Evolutionary conservation across 2,797 vertebrate species (phyloP), one percentile per base, ranked within the genome.

Genomic region (Scolopax rusticola): DNA sequence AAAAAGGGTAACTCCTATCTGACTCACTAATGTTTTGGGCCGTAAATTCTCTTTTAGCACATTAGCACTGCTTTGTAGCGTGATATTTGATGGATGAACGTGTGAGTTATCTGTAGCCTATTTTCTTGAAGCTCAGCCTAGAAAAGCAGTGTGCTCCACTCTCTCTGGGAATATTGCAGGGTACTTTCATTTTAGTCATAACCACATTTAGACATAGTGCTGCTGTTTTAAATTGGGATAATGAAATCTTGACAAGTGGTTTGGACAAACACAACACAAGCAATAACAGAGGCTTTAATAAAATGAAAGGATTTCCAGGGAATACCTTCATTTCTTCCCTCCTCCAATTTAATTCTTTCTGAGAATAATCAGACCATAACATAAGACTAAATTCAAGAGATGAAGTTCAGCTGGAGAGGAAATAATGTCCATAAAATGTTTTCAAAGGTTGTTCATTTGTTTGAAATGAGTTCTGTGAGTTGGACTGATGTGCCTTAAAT

Each of bases 301-400:
- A 96, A 94, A 95, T 82, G 80, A 95, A 91, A 90, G 79, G 81
- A 95, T 96, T 97, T 97, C 95, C 87, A 95, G 92, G 96, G 96
- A 96, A 90, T 97, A 92, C 88, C 95, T 97, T 95, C 78, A 92
- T 92, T 81, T 91, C 93, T 96, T 94, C 84, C 78, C 96, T 93
- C 86, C 60, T 95, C 71, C 67, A 91, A 84, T 96, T 96, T 95
- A 96, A 97, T 97, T 94, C 91, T 95, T 92, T 97, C 65, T 91
- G 93, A 93, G 77, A 95, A 93, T 96, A 97, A 97, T 97, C 94
- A 96, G 79, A 97, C 95, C 97, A 95, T 97, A 97, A 96, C 94
- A 73, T 75, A 88, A 95, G 92, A 89, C 94, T 81, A 95, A 96
- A 95, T 97, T 97, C 79, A 68, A 92, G 95, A 92, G 93, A 92